Percentiles rank a stretch among this genome's conserved stretches.
Conservation (phyloP, 2,113 vertebrate species). For the Passer domesticus region DNA sequence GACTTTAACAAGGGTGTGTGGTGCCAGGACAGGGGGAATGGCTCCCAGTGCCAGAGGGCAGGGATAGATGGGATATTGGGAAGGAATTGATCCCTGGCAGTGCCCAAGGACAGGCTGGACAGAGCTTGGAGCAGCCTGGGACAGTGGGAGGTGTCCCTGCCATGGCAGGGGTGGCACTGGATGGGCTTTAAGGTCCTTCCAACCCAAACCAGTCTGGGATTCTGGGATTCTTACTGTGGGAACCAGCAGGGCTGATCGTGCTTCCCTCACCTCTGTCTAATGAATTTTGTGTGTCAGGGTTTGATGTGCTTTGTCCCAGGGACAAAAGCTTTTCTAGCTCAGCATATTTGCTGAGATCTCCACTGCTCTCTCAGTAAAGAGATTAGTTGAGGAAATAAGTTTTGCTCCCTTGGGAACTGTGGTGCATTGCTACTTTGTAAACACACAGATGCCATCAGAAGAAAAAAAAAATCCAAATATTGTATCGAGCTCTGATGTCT, state of each 20-base stretch:
- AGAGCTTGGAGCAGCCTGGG: background rate
- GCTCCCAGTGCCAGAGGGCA: background rate
- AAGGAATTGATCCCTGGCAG: background rate
- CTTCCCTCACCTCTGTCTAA: background rate
- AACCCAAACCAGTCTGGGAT: background rate
- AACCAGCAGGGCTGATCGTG: background rate
- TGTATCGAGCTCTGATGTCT: background rate
- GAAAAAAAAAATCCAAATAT: background rate
- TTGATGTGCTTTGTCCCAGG: background rate
- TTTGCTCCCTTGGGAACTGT: background rate
- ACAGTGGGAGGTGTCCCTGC: background rate
- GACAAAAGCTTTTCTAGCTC: slow-evolving; percentile 5
- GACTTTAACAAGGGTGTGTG: background rate
- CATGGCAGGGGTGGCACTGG: background rate
- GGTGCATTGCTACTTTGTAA: background rate
- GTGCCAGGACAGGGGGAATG: background rate
- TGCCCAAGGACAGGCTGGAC: background rate
- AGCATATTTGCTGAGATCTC: background rate
- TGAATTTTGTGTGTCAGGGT: background rate
- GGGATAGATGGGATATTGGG: background rate
- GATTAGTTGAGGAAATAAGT: slow-evolving; percentile 22
- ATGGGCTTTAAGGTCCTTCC: fast-evolving
- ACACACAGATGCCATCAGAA: background rate
- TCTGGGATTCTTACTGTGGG: background rate
- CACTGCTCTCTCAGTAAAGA: background rate